phyloP scores from a whole-genome alignment of 2,888 invertebrate species.

The Oxystoma pomonae region DNA sequence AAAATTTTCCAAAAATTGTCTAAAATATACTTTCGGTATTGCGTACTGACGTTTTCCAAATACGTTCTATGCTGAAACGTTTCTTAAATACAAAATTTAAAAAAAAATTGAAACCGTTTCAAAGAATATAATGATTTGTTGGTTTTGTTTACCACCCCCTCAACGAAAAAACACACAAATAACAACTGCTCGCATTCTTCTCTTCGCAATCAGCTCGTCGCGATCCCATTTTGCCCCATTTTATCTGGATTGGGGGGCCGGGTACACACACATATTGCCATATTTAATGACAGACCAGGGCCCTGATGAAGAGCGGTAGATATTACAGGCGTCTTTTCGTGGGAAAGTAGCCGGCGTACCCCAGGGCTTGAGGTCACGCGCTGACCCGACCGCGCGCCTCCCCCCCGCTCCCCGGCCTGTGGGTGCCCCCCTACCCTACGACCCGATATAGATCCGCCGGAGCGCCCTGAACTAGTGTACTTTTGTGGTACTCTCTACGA shows the following conservation, averaged over 20 bases:
- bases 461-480: conserved; percentile 41
- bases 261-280: conserved; percentile 44
- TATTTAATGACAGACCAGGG: conserved; percentile 50
- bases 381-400: conserved; percentile 43
- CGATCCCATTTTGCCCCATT: conserved; percentile 1
- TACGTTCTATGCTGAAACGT: no score
- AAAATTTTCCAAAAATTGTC: no score
- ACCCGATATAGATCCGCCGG: conserved; percentile 46
- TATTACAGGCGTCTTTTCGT: conserved; percentile 50
- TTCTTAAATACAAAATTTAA: no score
- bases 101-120: no score
- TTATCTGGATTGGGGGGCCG: conserved; percentile 1
- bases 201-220: not conserved
- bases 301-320: conserved; percentile 50
- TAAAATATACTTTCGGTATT: no score
- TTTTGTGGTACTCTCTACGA: conserved; percentile 11
- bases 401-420: conserved; percentile 28
- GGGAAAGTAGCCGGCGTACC: conserved; percentile 51
- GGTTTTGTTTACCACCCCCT: no score
- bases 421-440: conserved; percentile 35
- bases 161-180: not conserved
- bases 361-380: conserved; percentile 51
- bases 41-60: no score
- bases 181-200: not conserved
- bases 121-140: no score